These are phyloP conservation scores for Chromis chromis DNA, from an alignment of 2,797 vertebrate genomes.

Conservation along the genomic window DNA sequence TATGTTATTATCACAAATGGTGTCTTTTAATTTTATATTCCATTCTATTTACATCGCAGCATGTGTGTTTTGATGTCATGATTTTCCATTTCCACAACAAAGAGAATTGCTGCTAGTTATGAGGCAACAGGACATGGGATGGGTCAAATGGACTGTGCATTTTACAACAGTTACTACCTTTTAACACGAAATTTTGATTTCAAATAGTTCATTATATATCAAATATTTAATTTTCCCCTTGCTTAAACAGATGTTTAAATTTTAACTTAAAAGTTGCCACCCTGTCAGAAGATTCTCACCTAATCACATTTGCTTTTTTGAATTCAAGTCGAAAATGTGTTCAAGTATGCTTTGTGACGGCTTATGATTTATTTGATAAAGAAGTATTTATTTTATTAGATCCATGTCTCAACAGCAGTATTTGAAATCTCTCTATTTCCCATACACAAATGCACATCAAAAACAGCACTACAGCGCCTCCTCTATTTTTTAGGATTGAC, in stretches of 20 bases:
- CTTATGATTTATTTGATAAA: not conserved
- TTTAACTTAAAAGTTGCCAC: not conserved
- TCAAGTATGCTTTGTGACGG: not conserved
- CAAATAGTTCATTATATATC: not conserved
- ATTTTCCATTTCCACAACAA: not conserved
- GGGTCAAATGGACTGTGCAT: not conserved
- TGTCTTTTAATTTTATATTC: too few relatives aligned
- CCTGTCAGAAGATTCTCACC: not conserved
- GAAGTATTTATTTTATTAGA: not conserved
- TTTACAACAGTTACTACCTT: not conserved
- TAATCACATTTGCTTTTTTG: not conserved
- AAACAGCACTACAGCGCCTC: conserved; percentile 6
- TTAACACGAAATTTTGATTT: not conserved
- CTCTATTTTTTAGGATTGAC: conserved; percentile 35
- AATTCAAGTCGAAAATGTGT: not conserved
- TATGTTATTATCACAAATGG: too few relatives aligned
- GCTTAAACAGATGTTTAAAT: not conserved
- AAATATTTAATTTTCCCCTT: not conserved
- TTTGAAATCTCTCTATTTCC: not conserved
- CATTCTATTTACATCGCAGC: not conserved
- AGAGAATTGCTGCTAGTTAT: not conserved
- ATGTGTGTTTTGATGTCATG: not conserved
- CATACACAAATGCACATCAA: not conserved
- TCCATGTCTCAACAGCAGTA: not conserved
- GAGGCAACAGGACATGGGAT: not conserved